Evolutionary conservation across 2,888 invertebrate genomes (phyloP).

Genomic region (Unio delphinus): DNA sequence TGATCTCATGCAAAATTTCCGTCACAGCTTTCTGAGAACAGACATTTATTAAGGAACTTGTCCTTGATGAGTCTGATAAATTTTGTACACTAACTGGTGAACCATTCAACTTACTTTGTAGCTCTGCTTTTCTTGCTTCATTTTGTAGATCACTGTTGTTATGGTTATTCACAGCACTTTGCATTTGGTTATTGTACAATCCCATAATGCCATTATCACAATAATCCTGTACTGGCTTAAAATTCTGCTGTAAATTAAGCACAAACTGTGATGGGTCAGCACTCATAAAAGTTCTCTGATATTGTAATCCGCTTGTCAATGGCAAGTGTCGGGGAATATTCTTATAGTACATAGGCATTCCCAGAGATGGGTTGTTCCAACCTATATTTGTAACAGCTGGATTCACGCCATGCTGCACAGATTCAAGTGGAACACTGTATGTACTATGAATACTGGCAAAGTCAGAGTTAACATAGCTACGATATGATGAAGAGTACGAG

Average conservation of each 20-base stretch:
- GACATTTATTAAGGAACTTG: slow-evolving; percentile 35
- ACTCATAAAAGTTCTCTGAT: no score
- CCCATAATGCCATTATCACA: slow-evolving; percentile 21
- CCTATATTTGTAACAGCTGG: slow-evolving; percentile 24
- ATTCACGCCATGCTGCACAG: slow-evolving; percentile 16
- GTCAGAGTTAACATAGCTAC: slow-evolving; percentile 49
- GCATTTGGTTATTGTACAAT: slow-evolving; percentile 14
- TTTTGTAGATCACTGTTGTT: slow-evolving; percentile 21
- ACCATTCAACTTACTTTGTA: slow-evolving; percentile 9
- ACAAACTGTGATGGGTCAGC: slow-evolving; percentile 7
- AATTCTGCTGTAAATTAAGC: slow-evolving; percentile 9
- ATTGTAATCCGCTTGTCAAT: not conserved
- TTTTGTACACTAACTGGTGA: slow-evolving; percentile 10
- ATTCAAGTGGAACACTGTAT: slow-evolving; percentile 16
- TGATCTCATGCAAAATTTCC: slow-evolving; percentile 57
- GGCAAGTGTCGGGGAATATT: not conserved
- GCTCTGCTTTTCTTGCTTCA: slow-evolving; percentile 10
- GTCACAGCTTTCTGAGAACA: slow-evolving; percentile 53
- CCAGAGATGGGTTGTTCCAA: slow-evolving; percentile 32
- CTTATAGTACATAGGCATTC: slow-evolving; percentile 27
- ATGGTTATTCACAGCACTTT: slow-evolving; percentile 12
- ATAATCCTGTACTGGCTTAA: slow-evolving; percentile 18
- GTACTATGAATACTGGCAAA: slow-evolving; percentile 48
- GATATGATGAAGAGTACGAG: slow-evolving; percentile 20
- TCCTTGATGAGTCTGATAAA: slow-evolving; percentile 20